phyloP scores from a whole-genome alignment of 2,888 invertebrate genomes.

The Rotaria macrura region DNA sequence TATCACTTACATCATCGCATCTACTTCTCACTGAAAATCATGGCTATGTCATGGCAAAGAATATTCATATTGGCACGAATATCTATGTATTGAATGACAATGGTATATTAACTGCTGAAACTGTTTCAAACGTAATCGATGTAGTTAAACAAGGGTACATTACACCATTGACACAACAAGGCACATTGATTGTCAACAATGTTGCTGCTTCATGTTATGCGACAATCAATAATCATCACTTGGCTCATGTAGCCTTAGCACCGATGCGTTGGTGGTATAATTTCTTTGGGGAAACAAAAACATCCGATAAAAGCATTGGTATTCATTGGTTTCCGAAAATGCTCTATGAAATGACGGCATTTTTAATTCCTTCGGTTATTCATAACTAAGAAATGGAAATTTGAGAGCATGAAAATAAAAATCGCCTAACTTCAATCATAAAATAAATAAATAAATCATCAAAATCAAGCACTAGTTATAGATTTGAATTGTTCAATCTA shows the following conservation, averaged over 20 bases:
- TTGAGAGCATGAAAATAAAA: not conserved
- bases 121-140: not conserved
- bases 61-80: not conserved
- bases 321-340: slow-evolving; percentile 33
- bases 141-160: slow-evolving; percentile 25
- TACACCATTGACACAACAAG: slow-evolving; percentile 31
- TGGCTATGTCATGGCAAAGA: not conserved
- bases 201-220: slow-evolving; percentile 31
- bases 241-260: slow-evolving; percentile 29
- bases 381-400: not conserved
- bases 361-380: not conserved
- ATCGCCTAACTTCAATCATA: not conserved
- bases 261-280: slow-evolving; percentile 34
- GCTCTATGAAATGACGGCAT: not conserved
- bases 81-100: not conserved
- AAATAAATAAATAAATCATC: not conserved
- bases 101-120: not conserved
- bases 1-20: not conserved
- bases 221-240: slow-evolving; percentile 26
- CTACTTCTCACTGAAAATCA: not conserved
- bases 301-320: slow-evolving; percentile 6
- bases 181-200: slow-evolving; percentile 28
- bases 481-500: too few relatives aligned
- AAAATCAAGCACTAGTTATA: too few relatives aligned
- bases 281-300: not conserved